These are phyloP conservation scores for Acridotheres tristis DNA, from an alignment of 2,797 vertebrate species.

Conservation along the genomic window DNA sequence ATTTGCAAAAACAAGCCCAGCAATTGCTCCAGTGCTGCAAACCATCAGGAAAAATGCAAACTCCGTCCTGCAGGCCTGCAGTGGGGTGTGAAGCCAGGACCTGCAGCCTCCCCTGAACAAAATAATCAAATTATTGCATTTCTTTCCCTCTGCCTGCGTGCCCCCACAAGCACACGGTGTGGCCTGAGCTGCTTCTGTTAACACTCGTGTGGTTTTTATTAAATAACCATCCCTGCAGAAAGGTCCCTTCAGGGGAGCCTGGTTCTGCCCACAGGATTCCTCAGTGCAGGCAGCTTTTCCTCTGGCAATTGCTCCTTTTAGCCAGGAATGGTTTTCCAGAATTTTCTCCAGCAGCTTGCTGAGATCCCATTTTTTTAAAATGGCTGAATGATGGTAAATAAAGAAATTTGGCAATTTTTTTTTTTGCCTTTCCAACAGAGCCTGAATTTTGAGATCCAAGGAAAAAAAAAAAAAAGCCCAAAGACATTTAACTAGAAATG, in stretches of 20 bases:
- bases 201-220: background rate
- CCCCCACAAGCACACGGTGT: background rate
- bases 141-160: background rate
- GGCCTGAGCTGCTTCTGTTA: background rate
- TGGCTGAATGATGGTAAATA: background rate
- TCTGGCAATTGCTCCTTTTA: background rate
- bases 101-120: background rate
- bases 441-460: background rate
- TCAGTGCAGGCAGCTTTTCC: background rate
- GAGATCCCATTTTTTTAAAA: background rate
- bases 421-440: background rate
- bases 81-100: background rate
- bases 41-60: background rate
- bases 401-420: background rate
- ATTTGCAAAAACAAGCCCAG: constrained; percentile 3
- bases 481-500: background rate
- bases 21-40: background rate
- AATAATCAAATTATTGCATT: background rate
- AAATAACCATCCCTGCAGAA: background rate
- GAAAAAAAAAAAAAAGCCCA: background rate
- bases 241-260: background rate
- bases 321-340: background rate
- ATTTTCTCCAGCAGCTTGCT: background rate
- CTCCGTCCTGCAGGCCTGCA: constrained; percentile 7
- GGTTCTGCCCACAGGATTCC: background rate